Base-by-base conservation (phyloP, 1,140 invertebrate genomes). In the Tachypleus tridentatus region DNA sequence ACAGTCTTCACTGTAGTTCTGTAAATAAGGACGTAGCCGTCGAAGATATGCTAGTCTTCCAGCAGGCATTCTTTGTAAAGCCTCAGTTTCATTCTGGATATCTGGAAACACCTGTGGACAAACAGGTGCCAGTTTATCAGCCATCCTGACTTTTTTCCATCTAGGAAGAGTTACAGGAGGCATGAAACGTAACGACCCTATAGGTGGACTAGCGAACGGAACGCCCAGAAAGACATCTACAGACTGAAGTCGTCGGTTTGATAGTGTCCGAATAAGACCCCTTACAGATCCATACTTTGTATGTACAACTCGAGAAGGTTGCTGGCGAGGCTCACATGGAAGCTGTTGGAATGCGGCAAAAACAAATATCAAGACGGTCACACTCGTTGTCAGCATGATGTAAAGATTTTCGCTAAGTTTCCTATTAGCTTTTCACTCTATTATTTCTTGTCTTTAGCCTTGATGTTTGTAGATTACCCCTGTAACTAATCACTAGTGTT, bases 1-100 rank as follows among this genome's bases (percentile, higher is more conserved):
- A 75, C 95, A 98, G 80, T 98, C 94, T 80, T 97, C 94, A 69
- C 86, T 91, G 78, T 97, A 91, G 74, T 94, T 88, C 70, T 83
- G 84, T 61, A 97, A 80, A 76, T 89, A 89, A 8, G 89, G 89
- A 68, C 91, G 77, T 73, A 97, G 81, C 71, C 91, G 85, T 73
- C 87, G n/a, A 64, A 97, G 81, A 73, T 92, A 90, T 73, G 93
- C 87, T 69, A 92, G 78, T 58, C 92, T 79, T 4, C 91, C 91
- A 67, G 84, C 86, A 5, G 93, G 91, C 83, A 95, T 91, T 62
- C 83, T 84, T 63, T 76, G 73, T 64, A 79, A 72, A 6, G 76
- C 73, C 67, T 74, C 75, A 1, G 89, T 87, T 66, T 84, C 82
- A 75, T 91, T 91, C 51, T 86, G 80, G 67, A 93, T 85, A 51